phyloP scores from a whole-genome alignment of 2,888 invertebrate genomes.

The Drosophila mimica region DNA sequence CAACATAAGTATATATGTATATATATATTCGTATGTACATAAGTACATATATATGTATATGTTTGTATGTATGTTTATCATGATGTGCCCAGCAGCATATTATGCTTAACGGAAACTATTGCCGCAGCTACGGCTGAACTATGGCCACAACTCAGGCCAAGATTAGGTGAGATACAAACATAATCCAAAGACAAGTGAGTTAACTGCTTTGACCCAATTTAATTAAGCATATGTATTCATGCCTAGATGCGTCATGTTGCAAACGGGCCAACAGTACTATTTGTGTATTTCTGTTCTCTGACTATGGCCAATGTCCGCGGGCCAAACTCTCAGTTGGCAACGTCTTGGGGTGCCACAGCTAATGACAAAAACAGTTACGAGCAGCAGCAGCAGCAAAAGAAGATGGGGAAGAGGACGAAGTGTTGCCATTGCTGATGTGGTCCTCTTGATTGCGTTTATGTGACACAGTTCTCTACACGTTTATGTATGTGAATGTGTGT shows the following conservation, averaged over 20 bases:
- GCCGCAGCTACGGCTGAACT: neutral
- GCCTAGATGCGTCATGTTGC: constrained; percentile 30
- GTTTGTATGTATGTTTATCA: neutral
- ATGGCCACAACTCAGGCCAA: constrained; percentile 35
- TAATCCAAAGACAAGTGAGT: constrained; percentile 77
- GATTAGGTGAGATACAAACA: constrained; percentile 74
- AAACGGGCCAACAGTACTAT: neutral
- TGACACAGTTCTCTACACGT: constrained; percentile 7
- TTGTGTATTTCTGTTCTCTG: constrained; percentile 42
- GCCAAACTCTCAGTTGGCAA: constrained; percentile 32
- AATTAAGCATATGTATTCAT: constrained; percentile 63
- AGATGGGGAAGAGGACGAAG: constrained; percentile 14
- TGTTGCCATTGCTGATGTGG: constrained; percentile 46
- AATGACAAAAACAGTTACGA: constrained; percentile 57
- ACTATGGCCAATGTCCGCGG: constrained; percentile 41
- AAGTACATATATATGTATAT: constrained; percentile 3
- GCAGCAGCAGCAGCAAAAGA: constrained; percentile 7
- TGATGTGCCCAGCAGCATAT: constrained; percentile 19
- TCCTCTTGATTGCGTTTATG: constrained; percentile 47
- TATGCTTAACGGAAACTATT: constrained; percentile 30
- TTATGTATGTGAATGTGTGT: constrained; percentile 4
- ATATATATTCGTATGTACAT: neutral
- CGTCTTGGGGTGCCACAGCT: constrained; percentile 52
- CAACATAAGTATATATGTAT: constrained; percentile 5
- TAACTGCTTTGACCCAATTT: constrained; percentile 78